Base-by-base conservation (phyloP, 2,797 vertebrate genomes). In the Nasua narica region DNA sequence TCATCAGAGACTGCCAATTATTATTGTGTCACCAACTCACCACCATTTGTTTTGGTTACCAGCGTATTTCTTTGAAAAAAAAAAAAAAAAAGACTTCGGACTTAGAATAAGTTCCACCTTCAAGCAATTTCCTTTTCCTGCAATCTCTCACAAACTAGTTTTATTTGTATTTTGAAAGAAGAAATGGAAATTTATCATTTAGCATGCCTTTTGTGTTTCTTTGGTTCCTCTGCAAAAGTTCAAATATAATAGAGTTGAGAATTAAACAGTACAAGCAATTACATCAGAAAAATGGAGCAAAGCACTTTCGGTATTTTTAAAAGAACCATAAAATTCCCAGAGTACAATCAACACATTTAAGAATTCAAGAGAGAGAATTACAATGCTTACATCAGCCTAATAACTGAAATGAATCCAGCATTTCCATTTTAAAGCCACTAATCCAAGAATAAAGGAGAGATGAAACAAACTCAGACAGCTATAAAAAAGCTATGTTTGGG, bases 371-470 rank as follows among this genome's bases (percentile, higher is more conserved):
- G 90, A 97, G 76, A 97, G 92, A 95, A 95, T 97, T 90, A 92
- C 37, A 95, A 56, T 90, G 94, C 87, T 96, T 97, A 52, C 90
- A 91, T 97, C 88, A 93, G 72, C 70, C 77, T 97, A 82, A 90
- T 81, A 92, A 96, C 83, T 85, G 94, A 96, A 97, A 97, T 94
- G 67, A 95, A 96, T 92, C 90, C 86, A 96, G 35, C 60, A 86
- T 96, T 96, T 95, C 94, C 93, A 96, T 96, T 97, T 95, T 98
- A 97, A 97, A 97, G 91, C 56, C 56, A 91, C 83, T 97, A 97
- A 98, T 96, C 95, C 60, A 95, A 96, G 77, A 96, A 91, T 90
- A 97, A 96, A 88, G 11, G 90, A 50, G 58, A 94, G 92, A 96
- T 95, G 86, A 98, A 97, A 95, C 93, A 62, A 93, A 95, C 32